Evolutionary conservation across 2,888 invertebrate genomes (phyloP), one percentile per base, ranked within the genome.

Genomic region (Drosophila gaucha): DNA sequence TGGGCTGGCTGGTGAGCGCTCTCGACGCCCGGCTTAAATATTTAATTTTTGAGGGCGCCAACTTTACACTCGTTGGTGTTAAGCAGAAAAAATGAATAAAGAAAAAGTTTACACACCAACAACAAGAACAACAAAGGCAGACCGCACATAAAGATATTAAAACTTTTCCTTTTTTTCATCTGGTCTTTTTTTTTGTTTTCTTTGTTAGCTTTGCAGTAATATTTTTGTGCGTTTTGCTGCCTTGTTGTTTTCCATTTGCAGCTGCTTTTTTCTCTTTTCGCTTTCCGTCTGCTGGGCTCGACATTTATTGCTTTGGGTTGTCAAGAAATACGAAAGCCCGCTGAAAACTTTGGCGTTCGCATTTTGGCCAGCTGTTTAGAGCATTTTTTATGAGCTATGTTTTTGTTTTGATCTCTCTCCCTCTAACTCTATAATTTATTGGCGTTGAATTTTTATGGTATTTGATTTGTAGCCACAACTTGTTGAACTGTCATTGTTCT

Each of bases 131-230:
- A 64, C 50, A 63, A 64, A 50, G 44, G 46, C 50, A 50, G 47
- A 68, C 86, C 76, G 72, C 86, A 78, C 75, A 86, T 74, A 86
- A 84, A 85, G 70, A 78, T 87, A 84, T 86, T 84, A 80, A 84
- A 86, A 84, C 52, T 74, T 84, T 86, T 73, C 50, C 54, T 51
- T 50, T 58, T 59, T 66, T 62, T 47, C 44, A 46, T 41, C 24
- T 16, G 41, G 47, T 54, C 9, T 6, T 35, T 51, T 24, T 57
- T 22, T 28, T 52, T 16, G 3, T 28, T 47, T 41, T 30, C 43
- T 33, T 57, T 36, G 41, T 39, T 52, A 49, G 33, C 51, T 64
- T 56, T 30, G 22, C 43, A 49, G 57, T 22, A 38, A 59, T 59
- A 59, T 50, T 71, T 68, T 33, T 33, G 67, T 43, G 58, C 35